phyloP scores from a whole-genome alignment of 2,797 vertebrate species.

The Syngnathus acus region DNA sequence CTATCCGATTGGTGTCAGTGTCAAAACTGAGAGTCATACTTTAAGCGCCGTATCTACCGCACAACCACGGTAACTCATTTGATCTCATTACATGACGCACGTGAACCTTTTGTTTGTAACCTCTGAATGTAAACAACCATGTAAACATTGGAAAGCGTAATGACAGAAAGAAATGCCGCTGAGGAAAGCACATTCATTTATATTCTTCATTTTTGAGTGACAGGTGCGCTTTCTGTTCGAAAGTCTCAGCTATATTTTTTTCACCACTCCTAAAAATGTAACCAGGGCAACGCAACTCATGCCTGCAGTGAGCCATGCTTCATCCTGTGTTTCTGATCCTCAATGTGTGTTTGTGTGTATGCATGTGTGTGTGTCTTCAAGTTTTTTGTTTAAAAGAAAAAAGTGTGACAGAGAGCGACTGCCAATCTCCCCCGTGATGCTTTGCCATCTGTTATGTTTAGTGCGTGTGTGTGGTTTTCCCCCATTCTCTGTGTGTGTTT shows the following conservation, averaged over 20 bases:
- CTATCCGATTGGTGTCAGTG: neutral
- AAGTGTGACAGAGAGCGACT: conserved; percentile 48
- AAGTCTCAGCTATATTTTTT: conserved; percentile 52
- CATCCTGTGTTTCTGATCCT: conserved; percentile 61
- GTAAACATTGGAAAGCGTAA: conserved; percentile 13
- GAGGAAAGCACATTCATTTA: conserved; percentile 41
- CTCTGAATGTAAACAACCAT: neutral
- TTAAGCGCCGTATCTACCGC: neutral
- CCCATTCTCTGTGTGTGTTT: conserved; percentile 7
- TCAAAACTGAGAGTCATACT: neutral
- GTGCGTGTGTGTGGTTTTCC: conserved; percentile 12
- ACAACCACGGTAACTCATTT: too few relatives aligned
- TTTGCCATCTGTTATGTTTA: conserved; percentile 61
- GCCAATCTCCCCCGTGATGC: conserved; percentile 68
- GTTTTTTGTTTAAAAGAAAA: conserved; percentile 47
- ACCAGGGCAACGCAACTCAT: conserved; percentile 54
- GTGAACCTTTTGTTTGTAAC: neutral
- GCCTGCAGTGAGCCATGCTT: conserved; percentile 59
- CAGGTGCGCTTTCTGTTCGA: conserved; percentile 59
- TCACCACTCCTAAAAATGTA: conserved; percentile 64
- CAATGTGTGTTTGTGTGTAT: conserved; percentile 20
- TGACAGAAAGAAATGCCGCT: neutral
- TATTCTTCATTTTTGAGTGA: conserved; percentile 56
- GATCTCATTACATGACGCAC: neutral
- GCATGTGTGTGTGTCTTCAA: conserved; percentile 23